Percentiles rank a stretch among this genome's conserved stretches.
Conservation (phyloP, 2,888 invertebrate species). For the Hecatera dysodea region DNA sequence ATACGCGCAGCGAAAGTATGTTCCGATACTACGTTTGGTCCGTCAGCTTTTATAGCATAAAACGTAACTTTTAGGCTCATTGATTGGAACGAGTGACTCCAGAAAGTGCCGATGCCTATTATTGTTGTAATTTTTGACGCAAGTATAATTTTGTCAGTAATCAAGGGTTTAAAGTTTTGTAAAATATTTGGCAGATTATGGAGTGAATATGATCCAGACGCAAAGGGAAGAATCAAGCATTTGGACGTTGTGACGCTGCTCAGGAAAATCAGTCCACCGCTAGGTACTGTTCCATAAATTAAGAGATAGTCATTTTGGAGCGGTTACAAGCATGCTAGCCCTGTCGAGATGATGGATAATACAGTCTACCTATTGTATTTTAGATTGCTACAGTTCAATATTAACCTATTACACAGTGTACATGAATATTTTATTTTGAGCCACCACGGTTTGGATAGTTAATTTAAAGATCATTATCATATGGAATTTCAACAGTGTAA, state of each 20-base stretch:
- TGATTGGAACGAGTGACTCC: too few species aligned
- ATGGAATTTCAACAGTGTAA: too few species aligned
- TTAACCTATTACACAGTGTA: too few species aligned
- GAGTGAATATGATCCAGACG: slow-evolving; percentile 99
- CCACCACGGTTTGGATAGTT: too few species aligned
- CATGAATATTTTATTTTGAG: too few species aligned
- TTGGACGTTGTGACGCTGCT: slow-evolving; percentile 99
- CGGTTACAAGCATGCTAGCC: too few species aligned
- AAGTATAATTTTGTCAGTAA: neutral
- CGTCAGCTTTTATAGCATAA: neutral
- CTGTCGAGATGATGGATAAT: too few species aligned
- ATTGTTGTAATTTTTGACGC: neutral
- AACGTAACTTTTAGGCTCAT: neutral
- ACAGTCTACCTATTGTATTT: too few species aligned
- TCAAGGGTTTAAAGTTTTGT: neutral
- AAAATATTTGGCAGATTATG: slow-evolving; percentile 93
- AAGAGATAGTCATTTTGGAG: too few species aligned
- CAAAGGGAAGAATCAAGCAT: slow-evolving; percentile 99
- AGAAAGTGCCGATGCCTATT: neutral
- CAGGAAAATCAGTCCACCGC: slow-evolving; percentile 99
- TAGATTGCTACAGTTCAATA: too few species aligned
- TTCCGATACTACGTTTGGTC: too few species aligned
- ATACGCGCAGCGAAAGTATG: neutral
- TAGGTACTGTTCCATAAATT: slow-evolving; percentile 82
- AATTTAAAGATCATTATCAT: too few species aligned